Evolutionary conservation across 2,113 vertebrate genomes (phyloP).

Genomic region (Tyto alba): DNA sequence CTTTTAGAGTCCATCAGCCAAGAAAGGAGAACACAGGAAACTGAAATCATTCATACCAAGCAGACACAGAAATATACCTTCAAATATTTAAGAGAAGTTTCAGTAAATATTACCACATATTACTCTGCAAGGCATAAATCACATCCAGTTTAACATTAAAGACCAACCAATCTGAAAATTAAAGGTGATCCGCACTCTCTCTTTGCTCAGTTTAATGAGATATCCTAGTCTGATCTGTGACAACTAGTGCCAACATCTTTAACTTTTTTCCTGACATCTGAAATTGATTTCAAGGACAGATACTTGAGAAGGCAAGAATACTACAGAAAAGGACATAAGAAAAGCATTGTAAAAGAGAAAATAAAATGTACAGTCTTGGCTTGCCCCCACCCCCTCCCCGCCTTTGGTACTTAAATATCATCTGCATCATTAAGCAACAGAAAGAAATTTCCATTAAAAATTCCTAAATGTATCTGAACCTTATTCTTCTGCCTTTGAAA

Average conservation of each 20-base stretch:
- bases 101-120: slow-evolving; percentile 31
- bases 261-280: slow-evolving; percentile 13
- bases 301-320: slow-evolving; percentile 1
- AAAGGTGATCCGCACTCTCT: background rate
- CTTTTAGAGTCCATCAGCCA: background rate
- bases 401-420: background rate
- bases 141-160: background rate
- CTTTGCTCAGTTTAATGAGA: slow-evolving; percentile 14
- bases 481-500: background rate
- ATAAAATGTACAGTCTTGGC: background rate
- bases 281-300: slow-evolving; percentile 33
- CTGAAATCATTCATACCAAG: background rate
- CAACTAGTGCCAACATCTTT: background rate
- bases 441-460: background rate
- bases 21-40: background rate
- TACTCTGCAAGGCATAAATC: slow-evolving; percentile 16
- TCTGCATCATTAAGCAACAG: background rate
- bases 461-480: background rate
- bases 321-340: background rate
- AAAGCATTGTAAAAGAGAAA: background rate
- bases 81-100: background rate
- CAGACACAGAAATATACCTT: background rate
- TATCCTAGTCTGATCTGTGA: background rate
- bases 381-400: too few species aligned
- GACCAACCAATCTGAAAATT: slow-evolving; percentile 7